Percentiles rank a stretch among this genome's conserved stretches.
Evolutionary conservation across 2,113 vertebrate genomes (phyloP).

Genomic region (Benitochromis conjunctus): DNA sequence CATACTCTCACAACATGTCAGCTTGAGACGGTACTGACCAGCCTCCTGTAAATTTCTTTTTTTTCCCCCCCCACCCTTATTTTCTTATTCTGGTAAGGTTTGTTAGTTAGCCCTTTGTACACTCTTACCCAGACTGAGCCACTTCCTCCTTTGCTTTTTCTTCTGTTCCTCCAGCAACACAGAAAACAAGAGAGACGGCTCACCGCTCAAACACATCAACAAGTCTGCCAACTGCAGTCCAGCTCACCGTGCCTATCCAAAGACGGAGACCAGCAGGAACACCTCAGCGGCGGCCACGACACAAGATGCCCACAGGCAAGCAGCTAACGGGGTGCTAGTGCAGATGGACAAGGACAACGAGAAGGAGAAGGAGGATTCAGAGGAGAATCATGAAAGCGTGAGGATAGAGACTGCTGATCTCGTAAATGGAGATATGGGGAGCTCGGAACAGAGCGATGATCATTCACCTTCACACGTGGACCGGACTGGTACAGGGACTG

Average conservation of each 20-base stretch:
- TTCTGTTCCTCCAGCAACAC: constrained; percentile 54
- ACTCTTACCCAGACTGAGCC: not conserved
- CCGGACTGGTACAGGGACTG: constrained; percentile 14
- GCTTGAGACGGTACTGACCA: not conserved
- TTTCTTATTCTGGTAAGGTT: not conserved
- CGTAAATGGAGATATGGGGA: constrained; percentile 67
- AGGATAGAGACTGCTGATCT: constrained; percentile 28
- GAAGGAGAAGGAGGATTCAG: not conserved
- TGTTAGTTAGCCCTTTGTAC: not conserved
- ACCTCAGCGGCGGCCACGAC: not conserved
- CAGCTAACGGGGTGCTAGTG: constrained; percentile 61
- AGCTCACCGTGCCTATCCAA: constrained; percentile 33
- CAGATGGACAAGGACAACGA: constrained; percentile 55
- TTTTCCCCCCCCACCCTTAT: not conserved
- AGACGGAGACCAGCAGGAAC: constrained; percentile 14
- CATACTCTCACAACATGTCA: not conserved
- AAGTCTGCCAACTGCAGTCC: constrained; percentile 60
- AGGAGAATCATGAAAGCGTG: not conserved
- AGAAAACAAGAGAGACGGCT: constrained; percentile 59
- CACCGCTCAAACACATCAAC: constrained; percentile 55
- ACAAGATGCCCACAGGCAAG: constrained; percentile 48
- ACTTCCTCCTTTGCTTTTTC: constrained; percentile 38
- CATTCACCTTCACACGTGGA: not conserved
- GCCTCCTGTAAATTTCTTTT: not conserved
- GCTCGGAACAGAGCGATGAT: constrained; percentile 7